Conservation (phyloP, 2,888 invertebrate genomes). For the Salpingus planirostris region DNA sequence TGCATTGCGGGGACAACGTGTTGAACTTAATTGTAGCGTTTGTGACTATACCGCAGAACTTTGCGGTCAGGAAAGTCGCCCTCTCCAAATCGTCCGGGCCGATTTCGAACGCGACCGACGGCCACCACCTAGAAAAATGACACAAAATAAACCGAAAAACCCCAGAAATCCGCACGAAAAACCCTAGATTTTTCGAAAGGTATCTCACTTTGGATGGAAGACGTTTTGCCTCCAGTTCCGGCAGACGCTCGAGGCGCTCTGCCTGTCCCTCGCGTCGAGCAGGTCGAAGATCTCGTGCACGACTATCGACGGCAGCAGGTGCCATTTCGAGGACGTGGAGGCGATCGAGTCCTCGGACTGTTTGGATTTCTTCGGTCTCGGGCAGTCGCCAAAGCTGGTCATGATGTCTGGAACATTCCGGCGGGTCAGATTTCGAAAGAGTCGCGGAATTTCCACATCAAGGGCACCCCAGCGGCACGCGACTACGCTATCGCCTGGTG, state of each 20-base stretch:
- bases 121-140: conserved; percentile 38
- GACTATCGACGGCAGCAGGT: conserved; percentile 36
- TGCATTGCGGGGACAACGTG: conserved; percentile 33
- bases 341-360: conserved; percentile 23
- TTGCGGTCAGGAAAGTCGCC: conserved; percentile 32
- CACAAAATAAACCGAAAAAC: conserved; percentile 1
- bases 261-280: conserved; percentile 33
- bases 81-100: conserved; percentile 29
- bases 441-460: conserved; percentile 4
- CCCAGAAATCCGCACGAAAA: too few species aligned
- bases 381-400: conserved; percentile 34
- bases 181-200: too few species aligned
- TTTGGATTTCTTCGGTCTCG: conserved; percentile 39
- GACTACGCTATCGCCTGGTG: conserved; percentile 15
- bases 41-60: conserved; percentile 33
- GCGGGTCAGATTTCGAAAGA: conserved; percentile 32
- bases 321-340: conserved; percentile 28
- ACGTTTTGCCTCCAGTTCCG: conserved; percentile 38
- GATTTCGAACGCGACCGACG: conserved; percentile 35
- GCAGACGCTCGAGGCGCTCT: conserved; percentile 38
- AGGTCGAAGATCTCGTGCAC: conserved; percentile 38
- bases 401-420: conserved; percentile 29
- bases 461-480: conserved; percentile 7
- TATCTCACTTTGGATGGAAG: conserved; percentile 38
- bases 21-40: conserved; percentile 34